Base-by-base conservation (phyloP, 2,113 vertebrate genomes). In the Dolichotis patagonum region DNA sequence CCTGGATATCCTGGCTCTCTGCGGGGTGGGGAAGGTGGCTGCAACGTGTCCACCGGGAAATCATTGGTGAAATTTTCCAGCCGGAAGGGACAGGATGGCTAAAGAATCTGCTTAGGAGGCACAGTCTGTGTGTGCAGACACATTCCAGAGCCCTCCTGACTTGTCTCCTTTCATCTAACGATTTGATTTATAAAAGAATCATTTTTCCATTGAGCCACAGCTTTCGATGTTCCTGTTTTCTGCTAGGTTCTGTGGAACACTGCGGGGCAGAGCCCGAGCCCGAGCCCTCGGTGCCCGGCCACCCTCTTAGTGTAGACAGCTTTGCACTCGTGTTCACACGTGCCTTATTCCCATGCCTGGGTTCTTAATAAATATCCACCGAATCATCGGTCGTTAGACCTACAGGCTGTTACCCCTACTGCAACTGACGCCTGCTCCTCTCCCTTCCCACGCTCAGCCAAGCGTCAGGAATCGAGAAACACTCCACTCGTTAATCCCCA, bases 391-490 rank as follows among this genome's bases (percentile, higher is more conserved):
- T 49, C 85, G 62, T 88, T 49, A 75, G n/a, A 13, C 38, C 62
- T 30, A 16, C 0, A 7, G 38, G 85, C 49, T 52, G 49, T 20
- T 16, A 0, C 19, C 71, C 65, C 88, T 62, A 7, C 19, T 0
- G 5, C 4, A 7, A n/a, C 28, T 62, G 52, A 65, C 10, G 28
- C 26, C 80, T 62, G 22, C 14, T 67, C 19, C 19, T 54, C 13
- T 49, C 30, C 85, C 24, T 52, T 35, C 10, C 17, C 0, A 1
- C 0, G 0, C 16, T 28, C 56, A 4, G 62, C 62, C 5, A 5
- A 38, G 24, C 38, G 2, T 4, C 17, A 81, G 67, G 92, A 60
- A 88, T 67, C 17, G 11, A 60, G 78, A 56, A 46, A 13, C 6
- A 30, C n/a, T 60, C 49, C 5, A 16, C 43, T 60, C 69, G 73